Base-by-base conservation (phyloP, 2,113 vertebrate genomes). In the Solea senegalensis region DNA sequence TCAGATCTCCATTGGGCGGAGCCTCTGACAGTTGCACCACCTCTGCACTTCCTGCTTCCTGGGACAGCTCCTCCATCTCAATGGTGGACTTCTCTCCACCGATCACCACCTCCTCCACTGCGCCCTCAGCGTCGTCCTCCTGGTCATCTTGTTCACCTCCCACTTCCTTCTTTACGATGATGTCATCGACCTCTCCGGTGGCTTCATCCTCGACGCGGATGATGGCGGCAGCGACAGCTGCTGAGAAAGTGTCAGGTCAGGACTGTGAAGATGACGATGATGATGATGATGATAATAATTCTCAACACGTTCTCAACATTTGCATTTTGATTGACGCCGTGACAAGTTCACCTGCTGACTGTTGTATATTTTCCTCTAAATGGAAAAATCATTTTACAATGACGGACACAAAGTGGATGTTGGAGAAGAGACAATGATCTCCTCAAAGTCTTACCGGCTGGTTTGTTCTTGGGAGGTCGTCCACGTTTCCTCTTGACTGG, bases 401-500 rank as follows among this genome's bases (percentile, higher is more conserved):
- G 1, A 21, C 1, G 21, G 21, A 21, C 21, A 21, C 21, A 21
- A 21, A 21, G 21, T 21, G 21, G 21, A 21, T 21, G 21, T 21
- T 21, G 21, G 21, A 21, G 21, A 21, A 21, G 21, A 21, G 21
- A 21, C 21, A 3, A 5, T 11, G 44, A 46, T 8, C 9, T 46
- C 44, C 9, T 11, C 43, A 44, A 14, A 52, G 15, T 54, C 9
- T 83, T 66, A 91, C 90, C 12, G 7, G 67, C 94, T 14, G 96
- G 67, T 48, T 91, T 92, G 80, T 93, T 96, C 92, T 97, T 97
- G 1, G 98, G 97, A 3, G 98, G 98, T 14, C 98, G 94, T 72
- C 98, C 98, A 90, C 98, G 96, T 90, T 98, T 95, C 80, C 97
- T 97, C 92, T 99, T 99, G 76, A 95, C 95, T 0, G 97, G 97